Base-by-base conservation (phyloP, 2,797 vertebrate species). In the Triplophysa bombifrons region DNA sequence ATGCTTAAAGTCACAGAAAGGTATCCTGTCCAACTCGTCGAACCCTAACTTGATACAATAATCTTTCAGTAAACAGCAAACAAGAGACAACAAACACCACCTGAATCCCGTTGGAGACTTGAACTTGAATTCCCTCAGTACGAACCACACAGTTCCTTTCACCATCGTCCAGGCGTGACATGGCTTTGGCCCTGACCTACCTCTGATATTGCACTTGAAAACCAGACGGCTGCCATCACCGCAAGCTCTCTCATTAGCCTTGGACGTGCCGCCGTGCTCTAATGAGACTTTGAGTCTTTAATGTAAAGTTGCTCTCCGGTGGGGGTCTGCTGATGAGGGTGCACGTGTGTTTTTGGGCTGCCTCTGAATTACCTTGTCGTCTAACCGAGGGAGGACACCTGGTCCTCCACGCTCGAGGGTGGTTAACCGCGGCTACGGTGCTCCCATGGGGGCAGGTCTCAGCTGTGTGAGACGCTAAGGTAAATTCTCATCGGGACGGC, bases 401-500 rank as follows among this genome's bases (percentile, higher is more conserved):
- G 95, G 93, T 91, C 90, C 93, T 88, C 82, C 80, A 87, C 88
- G 89, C 93, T 90, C 25, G 86, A 88, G 91, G 91, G 90, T 88
- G 90, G 89, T 86, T 88, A 88, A 89, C 80, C 79, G 85, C 86
- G 88, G 91, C 87, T 88, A 86, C 78, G 81, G 90, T 56, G 84
- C 84, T 84, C 92, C 93, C 93, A 85, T 63, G 90, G 93, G 92
- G 90, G 83, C 80, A 70, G 84, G 94, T 84, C 94, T 94, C 96
- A 97, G 95, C 96, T 97, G 96, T 91, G 84, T 88, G 92, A 92
- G 92, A 91, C 85, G 90, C 87, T 86, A 87, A 91, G 91, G 91
- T 91, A 91, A 91, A 91, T 86, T 86, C 87, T 91, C 90, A 90
- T 87, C 88, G 89, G 90, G 85, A 83, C 60, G 48, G 71, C 58